Conservation (phyloP, 2,888 invertebrate species). For the Colostygia pectinataria region DNA sequence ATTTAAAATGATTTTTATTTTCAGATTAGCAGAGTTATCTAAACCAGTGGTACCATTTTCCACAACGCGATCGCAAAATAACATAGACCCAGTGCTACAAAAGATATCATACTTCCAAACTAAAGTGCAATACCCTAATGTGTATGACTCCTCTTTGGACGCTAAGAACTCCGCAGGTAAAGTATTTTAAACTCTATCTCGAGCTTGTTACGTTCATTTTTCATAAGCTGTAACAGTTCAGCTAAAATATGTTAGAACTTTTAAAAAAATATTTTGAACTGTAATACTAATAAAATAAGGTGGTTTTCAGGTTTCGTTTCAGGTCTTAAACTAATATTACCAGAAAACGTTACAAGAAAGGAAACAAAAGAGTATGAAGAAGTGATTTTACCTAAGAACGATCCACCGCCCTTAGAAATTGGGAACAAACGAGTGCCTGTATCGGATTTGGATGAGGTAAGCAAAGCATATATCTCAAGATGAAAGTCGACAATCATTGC, state of each 20-base stretch:
- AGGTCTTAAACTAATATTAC: constrained; percentile 90
- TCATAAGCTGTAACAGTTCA: no score
- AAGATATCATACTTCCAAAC: constrained; percentile 75
- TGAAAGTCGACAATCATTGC: no score
- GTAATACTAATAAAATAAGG: neutral
- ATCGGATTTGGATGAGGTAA: constrained; percentile 85
- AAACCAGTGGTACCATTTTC: constrained; percentile 78
- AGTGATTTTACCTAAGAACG: constrained; percentile 90
- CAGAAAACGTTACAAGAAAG: constrained; percentile 89
- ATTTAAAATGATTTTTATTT: constrained; percentile 33
- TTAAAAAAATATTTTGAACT: neutral
- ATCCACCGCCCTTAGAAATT: constrained; percentile 81
- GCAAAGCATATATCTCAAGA: neutral
- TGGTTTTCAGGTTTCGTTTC: constrained; percentile 85
- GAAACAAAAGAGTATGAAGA: constrained; percentile 92
- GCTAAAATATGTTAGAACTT: no score
- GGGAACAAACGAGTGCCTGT: constrained; percentile 86
- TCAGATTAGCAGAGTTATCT: constrained; percentile 68
- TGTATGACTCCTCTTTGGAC: constrained; percentile 90
- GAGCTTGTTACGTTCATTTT: neutral
- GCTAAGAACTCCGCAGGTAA: constrained; percentile 86
- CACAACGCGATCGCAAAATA: constrained; percentile 59
- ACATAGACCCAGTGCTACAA: constrained; percentile 60
- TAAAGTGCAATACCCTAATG: constrained; percentile 89
- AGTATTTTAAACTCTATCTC: constrained; percentile 6